A percentile compares a stretch with the other conserved stretches of the same genome.
Conservation (phyloP, 2,888 invertebrate genomes). For the Augochlorella aurata region DNA sequence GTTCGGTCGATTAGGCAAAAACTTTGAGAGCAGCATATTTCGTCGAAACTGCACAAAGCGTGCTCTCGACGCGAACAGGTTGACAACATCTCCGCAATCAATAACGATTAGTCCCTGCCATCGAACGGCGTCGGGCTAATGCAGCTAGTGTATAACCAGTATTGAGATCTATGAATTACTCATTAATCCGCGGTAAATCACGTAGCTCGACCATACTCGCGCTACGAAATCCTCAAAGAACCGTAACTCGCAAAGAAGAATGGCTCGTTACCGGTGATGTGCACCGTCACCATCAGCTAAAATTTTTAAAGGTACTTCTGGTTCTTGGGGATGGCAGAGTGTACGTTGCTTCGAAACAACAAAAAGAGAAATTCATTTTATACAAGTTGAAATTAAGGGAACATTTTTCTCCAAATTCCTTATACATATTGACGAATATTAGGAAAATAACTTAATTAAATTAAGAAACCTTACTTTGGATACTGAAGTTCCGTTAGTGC, state of each 20-base stretch:
- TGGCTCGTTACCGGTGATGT: conserved; percentile 1
- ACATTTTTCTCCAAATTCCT: too few species aligned
- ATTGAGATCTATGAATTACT: conserved; percentile 48
- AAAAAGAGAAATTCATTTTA: too few species aligned
- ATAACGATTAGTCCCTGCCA: conserved; percentile 38
- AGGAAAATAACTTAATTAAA: too few species aligned
- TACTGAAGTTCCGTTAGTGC: too few species aligned
- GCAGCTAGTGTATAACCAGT: conserved; percentile 28
- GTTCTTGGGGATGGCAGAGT: too few species aligned
- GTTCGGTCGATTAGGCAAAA: neutral
- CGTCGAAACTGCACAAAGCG: neutral
- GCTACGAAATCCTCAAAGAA: conserved; percentile 29
- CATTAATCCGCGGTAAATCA: conserved; percentile 50
- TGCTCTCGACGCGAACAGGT: neutral
- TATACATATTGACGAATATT: too few species aligned
- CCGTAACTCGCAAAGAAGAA: conserved; percentile 33
- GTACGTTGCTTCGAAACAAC: too few species aligned
- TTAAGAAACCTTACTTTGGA: too few species aligned
- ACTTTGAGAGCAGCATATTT: too few species aligned
- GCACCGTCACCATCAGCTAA: conserved; percentile 3
- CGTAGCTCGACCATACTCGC: conserved; percentile 5
- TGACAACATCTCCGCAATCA: conserved; percentile 14
- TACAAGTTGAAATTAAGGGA: too few species aligned
- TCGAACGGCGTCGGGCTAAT: conserved; percentile 21
- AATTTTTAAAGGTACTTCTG: conserved; percentile 31